Percentiles rank a stretch among this genome's conserved stretches.
Evolutionary conservation across 2,888 invertebrate species (phyloP).

Genomic region (Tupiocoris notatus): DNA sequence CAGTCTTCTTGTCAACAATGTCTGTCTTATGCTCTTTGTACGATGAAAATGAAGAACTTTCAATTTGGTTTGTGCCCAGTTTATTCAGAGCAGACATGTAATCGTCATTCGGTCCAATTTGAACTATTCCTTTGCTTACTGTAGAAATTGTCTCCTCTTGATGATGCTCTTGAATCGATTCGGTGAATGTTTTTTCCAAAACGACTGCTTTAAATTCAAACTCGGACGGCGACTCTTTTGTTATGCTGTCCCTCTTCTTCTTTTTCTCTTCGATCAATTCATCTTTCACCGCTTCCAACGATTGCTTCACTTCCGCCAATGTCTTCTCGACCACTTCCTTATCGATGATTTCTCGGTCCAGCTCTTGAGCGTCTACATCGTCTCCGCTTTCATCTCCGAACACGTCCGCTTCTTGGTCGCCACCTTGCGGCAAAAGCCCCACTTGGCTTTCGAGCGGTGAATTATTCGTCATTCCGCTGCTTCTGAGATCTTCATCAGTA

Average conservation of each 20-base stretch:
- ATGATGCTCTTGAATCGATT: constrained; percentile 50
- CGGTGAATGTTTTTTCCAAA: constrained; percentile 50
- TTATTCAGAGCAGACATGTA: background rate
- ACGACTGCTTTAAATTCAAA: constrained; percentile 65
- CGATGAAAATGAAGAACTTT: background rate
- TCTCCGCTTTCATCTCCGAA: constrained; percentile 46
- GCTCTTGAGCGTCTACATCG: constrained; percentile 48
- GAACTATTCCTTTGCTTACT: background rate
- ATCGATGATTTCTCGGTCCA: constrained; percentile 35
- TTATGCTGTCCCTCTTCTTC: constrained; percentile 59
- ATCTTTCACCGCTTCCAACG: constrained; percentile 67
- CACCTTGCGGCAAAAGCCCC: constrained; percentile 38
- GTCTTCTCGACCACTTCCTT: constrained; percentile 63
- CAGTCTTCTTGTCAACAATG: background rate
- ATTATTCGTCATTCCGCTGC: constrained; percentile 66
- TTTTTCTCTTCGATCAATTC: constrained; percentile 69
- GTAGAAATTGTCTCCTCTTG: constrained; percentile 43
- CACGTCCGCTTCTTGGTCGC: constrained; percentile 33
- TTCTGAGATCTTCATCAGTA: constrained; percentile 67
- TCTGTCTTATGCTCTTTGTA: background rate
- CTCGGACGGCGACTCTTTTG: constrained; percentile 70
- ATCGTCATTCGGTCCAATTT: background rate
- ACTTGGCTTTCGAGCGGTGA: constrained; percentile 63
- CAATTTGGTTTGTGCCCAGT: background rate
- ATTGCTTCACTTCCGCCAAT: constrained; percentile 70